Base-by-base conservation (phyloP, 2,888 invertebrate genomes). In the Fragum sueziense region DNA sequence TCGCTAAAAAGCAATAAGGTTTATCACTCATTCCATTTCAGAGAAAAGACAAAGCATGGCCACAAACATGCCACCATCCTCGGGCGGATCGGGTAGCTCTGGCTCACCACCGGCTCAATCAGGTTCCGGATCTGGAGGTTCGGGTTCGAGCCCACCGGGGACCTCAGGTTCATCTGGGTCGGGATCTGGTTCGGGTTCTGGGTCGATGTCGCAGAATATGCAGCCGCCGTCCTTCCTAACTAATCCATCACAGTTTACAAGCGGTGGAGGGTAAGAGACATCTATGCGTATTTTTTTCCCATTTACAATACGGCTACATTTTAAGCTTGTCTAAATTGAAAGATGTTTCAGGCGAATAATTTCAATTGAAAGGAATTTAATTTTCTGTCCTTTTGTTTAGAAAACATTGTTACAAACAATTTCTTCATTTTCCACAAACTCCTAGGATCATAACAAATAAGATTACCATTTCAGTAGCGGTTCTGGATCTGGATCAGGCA, bases 221-320 rank as follows among this genome's bases (percentile, higher is more conserved):
- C 86, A 86, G 59, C 86, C 86, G 17, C 86, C 86, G 14, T 80
- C 80, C n/a, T 86, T 84, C 54, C 25, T 86, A 11, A 47, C 79
- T 9, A 83, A 86, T 27, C 86, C 86, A 11, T 80, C 86, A 41
- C 79, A 84, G 59, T 86, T 86, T 37, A 77, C 81, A 27, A 70
- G 22, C 22, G 83, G 83, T 29, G 69, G 52, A 34, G 34, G 62
- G 62, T 62, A 62, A 33, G 6, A 1, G 7, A 47, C 47, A 47
- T n/a, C 37, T 37, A 37, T 14, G 14, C 6, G 37, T 37, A 37
- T 9, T 37, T 37, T 37, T 37, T 37, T 14, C 37, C 14, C 37
- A 9, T 9, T 37, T 14, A 37, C 37, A 37, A 37, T 14, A 9
- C 14, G 6, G 6, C 37, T 37, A 37, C 14, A 6, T 37, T 9